Base-by-base conservation (phyloP, 2,888 invertebrate genomes). In the Cataglyphis rosenhaueri region DNA sequence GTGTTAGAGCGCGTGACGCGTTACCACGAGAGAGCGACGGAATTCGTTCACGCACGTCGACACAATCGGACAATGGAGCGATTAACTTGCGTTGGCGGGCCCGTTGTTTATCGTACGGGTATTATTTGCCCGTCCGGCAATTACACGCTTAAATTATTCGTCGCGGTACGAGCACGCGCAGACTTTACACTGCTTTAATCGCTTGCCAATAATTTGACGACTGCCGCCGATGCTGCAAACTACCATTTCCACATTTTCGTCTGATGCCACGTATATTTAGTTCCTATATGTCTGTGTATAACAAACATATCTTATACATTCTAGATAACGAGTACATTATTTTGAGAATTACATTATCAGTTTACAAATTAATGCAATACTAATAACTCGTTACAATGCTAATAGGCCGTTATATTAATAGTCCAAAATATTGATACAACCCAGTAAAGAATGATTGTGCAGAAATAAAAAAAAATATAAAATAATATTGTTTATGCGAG, bases 91-190 rank as follows among this genome's bases (percentile, higher is more conserved):
- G 92, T 89, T 90, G 91, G 90, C 90, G 86, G 88, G 86, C 86
- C 88, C 86, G 92, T 93, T 93, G 92, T 93, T 93, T 92, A 92
- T 92, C 89, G 92, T 90, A 88, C 90, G 87, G 88, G 90, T 88
- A 90, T 92, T 92, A 92, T 92, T 92, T 91, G 91, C 90, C 89
- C 86, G 89, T 84, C 48, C 86, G 88, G 89, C 90, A 92, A 92
- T 92, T 92, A 90, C 92, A 91, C 93, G 92, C 91, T 91, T 92
- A 93, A 93, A 93, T 93, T 93, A 93, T 93, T 92, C 91, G 87
- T 86, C 89, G 86, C 86, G 84, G 88, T 82, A 88, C 88, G 88
- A 88, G 85, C 85, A 65, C 76, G 68, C 57, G 86, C 91, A 91
- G 89, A 92, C 92, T 92, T 92, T 92, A 91, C 90, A 92, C 88